Conservation (phyloP, 2,113 vertebrate genomes). For the Bombycilla garrulus region DNA sequence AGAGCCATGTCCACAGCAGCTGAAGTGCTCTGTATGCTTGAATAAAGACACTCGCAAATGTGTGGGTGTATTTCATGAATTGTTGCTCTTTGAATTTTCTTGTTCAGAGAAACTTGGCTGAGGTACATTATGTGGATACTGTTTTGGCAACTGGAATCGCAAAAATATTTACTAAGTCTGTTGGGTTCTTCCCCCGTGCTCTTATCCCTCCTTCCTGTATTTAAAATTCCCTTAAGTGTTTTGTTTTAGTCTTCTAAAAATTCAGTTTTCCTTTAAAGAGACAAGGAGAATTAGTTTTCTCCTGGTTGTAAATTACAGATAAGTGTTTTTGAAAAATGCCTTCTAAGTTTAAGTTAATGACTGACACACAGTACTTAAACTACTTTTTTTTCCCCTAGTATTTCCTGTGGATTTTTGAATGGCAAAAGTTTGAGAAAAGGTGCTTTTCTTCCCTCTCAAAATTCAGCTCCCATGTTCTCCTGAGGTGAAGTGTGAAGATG, state of each 20-base stretch:
- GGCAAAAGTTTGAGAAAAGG: background rate
- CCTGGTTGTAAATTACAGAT: background rate
- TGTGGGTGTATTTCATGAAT: background rate
- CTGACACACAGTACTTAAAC: background rate
- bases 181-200: background rate
- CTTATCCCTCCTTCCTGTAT: conserved; percentile 23
- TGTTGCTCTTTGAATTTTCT: background rate
- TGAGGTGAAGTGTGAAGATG: background rate
- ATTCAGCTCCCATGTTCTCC: background rate
- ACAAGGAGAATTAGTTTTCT: background rate
- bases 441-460: background rate
- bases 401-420: background rate
- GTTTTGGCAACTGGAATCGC: conserved; percentile 7
- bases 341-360: background rate
- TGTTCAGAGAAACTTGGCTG: background rate
- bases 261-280: background rate
- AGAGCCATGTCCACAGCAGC: background rate
- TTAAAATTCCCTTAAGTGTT: conserved; percentile 9
- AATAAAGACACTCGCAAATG: background rate
- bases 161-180: background rate
- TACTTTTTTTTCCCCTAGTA: fast-evolving
- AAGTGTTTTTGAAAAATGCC: background rate
- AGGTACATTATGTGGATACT: background rate
- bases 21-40: background rate
- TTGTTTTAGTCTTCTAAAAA: background rate